Percentiles rank a stretch among this genome's conserved stretches.
phyloP scores from a whole-genome alignment of 2,113 vertebrate species.

The rat (Rattus norvegicus) region GRCr8 NC_086024.1:113290001-113290500 shows the following conservation, averaged over 20 bases:
- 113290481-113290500: neutral
- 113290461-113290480: neutral
- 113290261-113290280: neutral
- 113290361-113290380: neutral
- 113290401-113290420: neutral
- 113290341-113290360: neutral
- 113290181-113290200: neutral
- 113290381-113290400: neutral
- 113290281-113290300: neutral
- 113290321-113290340: neutral
- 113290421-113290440: neutral
- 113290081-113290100: neutral
- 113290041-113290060: neutral
- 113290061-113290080: neutral
- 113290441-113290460: neutral
- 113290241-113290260: neutral
- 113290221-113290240: neutral
- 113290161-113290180: neutral
- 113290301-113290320: neutral
- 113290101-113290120: neutral
- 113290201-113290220: neutral
- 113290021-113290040: neutral
- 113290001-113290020: neutral
- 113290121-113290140: neutral
- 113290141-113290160: neutral